Conservation (phyloP, 2,888 invertebrate species). For the Caenorhabditis japonica region DNA sequence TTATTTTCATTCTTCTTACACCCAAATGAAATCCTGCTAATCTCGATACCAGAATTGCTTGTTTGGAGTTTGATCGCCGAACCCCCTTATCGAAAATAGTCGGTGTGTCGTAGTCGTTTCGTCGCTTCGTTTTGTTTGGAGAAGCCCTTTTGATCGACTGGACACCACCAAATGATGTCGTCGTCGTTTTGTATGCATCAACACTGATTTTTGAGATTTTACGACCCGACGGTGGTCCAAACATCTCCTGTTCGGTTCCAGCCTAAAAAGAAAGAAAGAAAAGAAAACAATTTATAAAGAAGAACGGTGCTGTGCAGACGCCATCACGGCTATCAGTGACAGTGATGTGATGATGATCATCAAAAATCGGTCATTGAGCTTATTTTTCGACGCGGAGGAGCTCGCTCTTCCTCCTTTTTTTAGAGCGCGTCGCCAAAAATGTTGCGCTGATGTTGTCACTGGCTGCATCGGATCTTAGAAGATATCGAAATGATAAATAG, state of each 20-base stretch:
- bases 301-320: neutral
- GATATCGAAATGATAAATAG: no score
- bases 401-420: neutral
- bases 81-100: conserved; percentile 18
- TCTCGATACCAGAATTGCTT: conserved; percentile 16
- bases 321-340: neutral
- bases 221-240: neutral
- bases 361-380: conserved; percentile 48
- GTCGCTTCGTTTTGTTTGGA: conserved; percentile 3
- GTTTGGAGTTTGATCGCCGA: conserved; percentile 24
- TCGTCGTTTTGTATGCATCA: no score
- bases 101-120: conserved; percentile 3
- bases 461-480: no score
- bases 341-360: conserved; percentile 19
- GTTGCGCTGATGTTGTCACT: no score
- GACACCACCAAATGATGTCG: conserved; percentile 5
- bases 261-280: neutral
- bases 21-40: no score
- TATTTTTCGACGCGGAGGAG: conserved; percentile 5
- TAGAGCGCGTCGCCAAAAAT: neutral
- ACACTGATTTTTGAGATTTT: conserved; percentile 47
- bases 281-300: neutral
- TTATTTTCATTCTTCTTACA: no score
- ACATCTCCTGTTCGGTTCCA: neutral
- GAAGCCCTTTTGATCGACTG: conserved; percentile 28